phyloP scores from a whole-genome alignment of 2,888 invertebrate species.

The Acanthosepion esculentum region DNA sequence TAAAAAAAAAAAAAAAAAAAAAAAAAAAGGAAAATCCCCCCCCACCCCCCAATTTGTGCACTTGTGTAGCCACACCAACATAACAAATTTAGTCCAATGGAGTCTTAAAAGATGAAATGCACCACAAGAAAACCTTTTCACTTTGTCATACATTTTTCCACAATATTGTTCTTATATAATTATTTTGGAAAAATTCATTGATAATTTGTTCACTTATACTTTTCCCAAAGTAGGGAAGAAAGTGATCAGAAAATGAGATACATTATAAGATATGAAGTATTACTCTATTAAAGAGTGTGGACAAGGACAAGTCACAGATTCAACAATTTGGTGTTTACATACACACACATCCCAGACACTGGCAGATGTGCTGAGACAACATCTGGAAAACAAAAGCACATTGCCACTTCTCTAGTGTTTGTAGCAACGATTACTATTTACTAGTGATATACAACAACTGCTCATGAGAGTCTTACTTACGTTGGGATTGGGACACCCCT shows the following conservation, averaged over 20 bases:
- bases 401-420: not conserved
- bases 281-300: not conserved
- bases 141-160: no score
- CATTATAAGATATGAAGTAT: not conserved
- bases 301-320: not conserved
- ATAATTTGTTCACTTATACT: not conserved
- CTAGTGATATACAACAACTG: not conserved
- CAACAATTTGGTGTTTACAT: not conserved
- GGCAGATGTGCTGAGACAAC: not conserved
- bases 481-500: constrained; percentile 93
- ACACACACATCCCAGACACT: not conserved
- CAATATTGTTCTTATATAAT: no score
- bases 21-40: no score
- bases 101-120: no score
- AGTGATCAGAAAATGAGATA: no score
- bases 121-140: no score
- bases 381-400: not conserved
- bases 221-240: not conserved
- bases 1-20: no score
- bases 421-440: not conserved
- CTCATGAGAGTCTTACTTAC: constrained; percentile 78
- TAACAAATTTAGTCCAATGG: no score
- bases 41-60: no score
- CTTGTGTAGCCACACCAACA: no score
- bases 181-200: not conserved